phyloP scores from a whole-genome alignment of 2,888 invertebrate species.

The Galerucella nymphaeae region DNA sequence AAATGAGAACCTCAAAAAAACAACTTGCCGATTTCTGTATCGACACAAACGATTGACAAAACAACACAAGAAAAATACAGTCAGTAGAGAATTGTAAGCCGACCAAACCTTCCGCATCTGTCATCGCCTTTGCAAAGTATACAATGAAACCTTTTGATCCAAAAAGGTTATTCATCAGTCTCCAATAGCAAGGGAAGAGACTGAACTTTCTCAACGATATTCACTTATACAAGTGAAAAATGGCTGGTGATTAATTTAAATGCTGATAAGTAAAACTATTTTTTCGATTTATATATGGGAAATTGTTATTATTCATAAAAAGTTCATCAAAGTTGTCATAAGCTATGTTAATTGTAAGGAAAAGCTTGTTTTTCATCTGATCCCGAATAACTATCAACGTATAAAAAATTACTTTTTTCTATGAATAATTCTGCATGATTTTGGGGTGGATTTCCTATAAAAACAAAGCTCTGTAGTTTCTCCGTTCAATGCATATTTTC shows the following conservation, averaged over 20 bases:
- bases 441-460: background rate
- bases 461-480: background rate
- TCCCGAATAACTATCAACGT: background rate
- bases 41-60: constrained; percentile 28
- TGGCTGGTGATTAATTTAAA: constrained; percentile 54
- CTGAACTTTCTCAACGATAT: constrained; percentile 42
- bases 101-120: constrained; percentile 28
- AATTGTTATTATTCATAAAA: too few species aligned
- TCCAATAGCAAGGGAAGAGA: constrained; percentile 33
- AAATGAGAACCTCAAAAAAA: constrained; percentile 7
- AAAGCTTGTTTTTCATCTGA: too few species aligned
- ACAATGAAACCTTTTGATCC: constrained; percentile 37
- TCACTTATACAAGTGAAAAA: constrained; percentile 51
- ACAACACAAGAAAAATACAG: constrained; percentile 33
- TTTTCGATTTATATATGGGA: too few species aligned
- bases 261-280: constrained; percentile 36
- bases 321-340: too few species aligned
- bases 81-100: constrained; percentile 24
- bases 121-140: constrained; percentile 32
- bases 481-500: background rate
- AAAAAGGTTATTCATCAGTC: constrained; percentile 33
- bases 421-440: constrained; percentile 44
- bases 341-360: too few species aligned
- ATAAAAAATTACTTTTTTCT: constrained; percentile 44
- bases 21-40: constrained; percentile 25